phyloP scores from a whole-genome alignment of 2,797 vertebrate genomes.

The Rhinoraja longicauda region DNA sequence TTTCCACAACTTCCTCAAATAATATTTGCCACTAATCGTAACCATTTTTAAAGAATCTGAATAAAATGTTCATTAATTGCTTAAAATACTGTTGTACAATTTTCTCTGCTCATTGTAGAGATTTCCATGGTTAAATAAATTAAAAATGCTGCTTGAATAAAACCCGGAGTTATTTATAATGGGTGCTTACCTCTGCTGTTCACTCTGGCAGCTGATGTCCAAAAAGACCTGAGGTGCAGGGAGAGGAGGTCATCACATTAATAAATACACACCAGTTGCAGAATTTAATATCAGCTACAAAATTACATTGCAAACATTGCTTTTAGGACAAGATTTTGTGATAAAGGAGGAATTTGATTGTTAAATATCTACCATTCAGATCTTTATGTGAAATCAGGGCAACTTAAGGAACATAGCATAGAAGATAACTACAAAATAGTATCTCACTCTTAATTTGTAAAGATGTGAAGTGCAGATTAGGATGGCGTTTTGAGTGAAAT shows the following conservation, averaged over 20 bases:
- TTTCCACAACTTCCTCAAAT: background rate
- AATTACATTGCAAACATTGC: background rate
- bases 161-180: background rate
- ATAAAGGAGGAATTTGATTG: background rate
- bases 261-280: background rate
- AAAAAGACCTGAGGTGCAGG: background rate
- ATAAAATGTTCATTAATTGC: background rate
- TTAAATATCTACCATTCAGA: background rate
- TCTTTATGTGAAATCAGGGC: background rate
- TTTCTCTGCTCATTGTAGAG: background rate
- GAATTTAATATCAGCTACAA: background rate
- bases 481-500: background rate
- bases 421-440: background rate
- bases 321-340: background rate
- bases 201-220: background rate
- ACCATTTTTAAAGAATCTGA: background rate
- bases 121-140: background rate
- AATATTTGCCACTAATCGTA: background rate
- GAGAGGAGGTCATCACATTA: background rate
- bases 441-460: background rate
- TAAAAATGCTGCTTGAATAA: background rate
- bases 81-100: background rate
- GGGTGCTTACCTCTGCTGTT: constrained; percentile 1
- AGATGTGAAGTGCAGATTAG: background rate
- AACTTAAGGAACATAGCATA: background rate